Evolutionary conservation across 2,113 vertebrate species (phyloP).

Genomic region (Xenopus laevis): DNA sequence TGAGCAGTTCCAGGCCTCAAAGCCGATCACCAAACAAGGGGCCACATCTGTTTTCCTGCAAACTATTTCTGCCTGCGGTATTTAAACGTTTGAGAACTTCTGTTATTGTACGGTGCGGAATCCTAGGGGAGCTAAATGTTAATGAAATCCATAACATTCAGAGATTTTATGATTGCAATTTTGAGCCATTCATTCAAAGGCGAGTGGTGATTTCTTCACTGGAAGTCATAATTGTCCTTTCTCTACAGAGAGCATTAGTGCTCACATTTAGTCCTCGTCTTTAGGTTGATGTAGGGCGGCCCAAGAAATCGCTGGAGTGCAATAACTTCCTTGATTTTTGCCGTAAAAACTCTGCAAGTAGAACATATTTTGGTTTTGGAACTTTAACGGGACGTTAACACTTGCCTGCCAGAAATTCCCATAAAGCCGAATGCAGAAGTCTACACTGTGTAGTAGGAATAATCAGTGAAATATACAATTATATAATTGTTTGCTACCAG

Average conservation of each 20-base stretch:
- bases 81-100: slow-evolving; percentile 82
- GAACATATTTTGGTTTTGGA: background rate
- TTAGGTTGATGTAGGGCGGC: slow-evolving; percentile 52
- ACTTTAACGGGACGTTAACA: background rate
- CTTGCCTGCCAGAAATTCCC: background rate
- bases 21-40: slow-evolving; percentile 64
- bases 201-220: slow-evolving; percentile 62
- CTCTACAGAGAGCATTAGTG: slow-evolving; percentile 65
- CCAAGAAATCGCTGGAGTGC: slow-evolving; percentile 43
- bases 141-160: slow-evolving; percentile 81
- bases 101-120: slow-evolving; percentile 72
- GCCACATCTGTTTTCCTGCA: slow-evolving; percentile 84
- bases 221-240: slow-evolving; percentile 62
- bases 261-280: slow-evolving; percentile 51
- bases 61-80: slow-evolving; percentile 72
- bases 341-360: slow-evolving; percentile 47
- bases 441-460: no score
- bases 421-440: no score
- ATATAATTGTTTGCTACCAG: no score
- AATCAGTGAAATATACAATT: no score
- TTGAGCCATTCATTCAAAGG: slow-evolving; percentile 67
- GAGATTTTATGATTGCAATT: slow-evolving; percentile 69
- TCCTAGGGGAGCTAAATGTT: slow-evolving; percentile 82
- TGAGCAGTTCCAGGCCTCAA: slow-evolving; percentile 58
- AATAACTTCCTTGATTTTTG: slow-evolving; percentile 48